A percentile compares a stretch with the other conserved stretches of the same genome.
Evolutionary conservation across 1,140 invertebrate genomes (phyloP).

Genomic region (Brachionus calyciflorus): DNA sequence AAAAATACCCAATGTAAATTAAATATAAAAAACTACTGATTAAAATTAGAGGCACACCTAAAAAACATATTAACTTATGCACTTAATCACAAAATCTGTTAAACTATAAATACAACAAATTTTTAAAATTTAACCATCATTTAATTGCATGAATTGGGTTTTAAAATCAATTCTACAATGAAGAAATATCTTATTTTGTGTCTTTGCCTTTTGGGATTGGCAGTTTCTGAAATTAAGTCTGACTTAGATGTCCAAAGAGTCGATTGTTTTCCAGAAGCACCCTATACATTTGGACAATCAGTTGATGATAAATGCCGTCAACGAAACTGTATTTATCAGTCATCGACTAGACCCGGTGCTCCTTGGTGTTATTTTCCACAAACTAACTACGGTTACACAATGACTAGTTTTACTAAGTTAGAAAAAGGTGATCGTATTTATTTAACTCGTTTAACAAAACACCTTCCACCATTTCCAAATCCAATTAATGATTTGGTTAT

Average conservation of each 20-base stretch:
- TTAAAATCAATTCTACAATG: too few species aligned
- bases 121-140: too few species aligned
- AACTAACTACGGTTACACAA: conserved; percentile 20
- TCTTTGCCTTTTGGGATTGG: too few species aligned
- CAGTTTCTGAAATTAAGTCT: not conserved
- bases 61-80: too few species aligned
- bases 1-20: too few species aligned
- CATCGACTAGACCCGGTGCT: not conserved
- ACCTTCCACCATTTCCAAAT: conserved; percentile 28
- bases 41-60: too few species aligned
- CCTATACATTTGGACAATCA: conserved; percentile 27
- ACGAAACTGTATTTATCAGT: conserved; percentile 27
- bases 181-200: too few species aligned
- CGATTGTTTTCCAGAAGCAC: conserved; percentile 46
- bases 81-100: too few species aligned
- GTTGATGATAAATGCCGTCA: not conserved
- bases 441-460: not conserved
- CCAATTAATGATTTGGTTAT: conserved; percentile 14
- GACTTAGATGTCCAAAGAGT: not conserved
- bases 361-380: conserved; percentile 46
- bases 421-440: conserved; percentile 31
- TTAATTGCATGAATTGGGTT: too few species aligned
- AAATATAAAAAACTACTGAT: too few species aligned
- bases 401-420: conserved; percentile 15
- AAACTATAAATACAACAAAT: too few species aligned